phyloP scores from a whole-genome alignment of 1,140 invertebrate species.

The Sinella curviseta region DNA sequence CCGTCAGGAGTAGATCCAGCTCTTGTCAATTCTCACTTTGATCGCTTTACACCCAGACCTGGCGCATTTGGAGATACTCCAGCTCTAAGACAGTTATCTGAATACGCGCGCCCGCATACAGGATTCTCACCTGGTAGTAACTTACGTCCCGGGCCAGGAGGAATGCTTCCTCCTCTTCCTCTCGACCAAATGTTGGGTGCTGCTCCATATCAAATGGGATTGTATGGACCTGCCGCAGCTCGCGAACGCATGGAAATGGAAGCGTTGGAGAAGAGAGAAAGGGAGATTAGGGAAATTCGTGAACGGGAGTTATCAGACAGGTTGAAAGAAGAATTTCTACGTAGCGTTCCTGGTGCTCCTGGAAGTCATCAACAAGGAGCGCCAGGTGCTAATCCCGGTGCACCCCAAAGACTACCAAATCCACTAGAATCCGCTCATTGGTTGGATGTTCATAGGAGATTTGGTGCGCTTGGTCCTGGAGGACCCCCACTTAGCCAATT shows the following conservation, averaged over 20 bases:
- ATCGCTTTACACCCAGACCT: slow-evolving; percentile 69
- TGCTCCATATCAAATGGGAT: slow-evolving; percentile 61
- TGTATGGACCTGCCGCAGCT: slow-evolving; percentile 69
- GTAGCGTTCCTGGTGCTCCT: slow-evolving; percentile 54
- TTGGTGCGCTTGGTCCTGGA: slow-evolving; percentile 53
- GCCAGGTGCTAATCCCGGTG: slow-evolving; percentile 51
- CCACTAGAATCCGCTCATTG: slow-evolving; percentile 79
- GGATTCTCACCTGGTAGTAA: slow-evolving; percentile 73
- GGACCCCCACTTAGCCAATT: slow-evolving; percentile 51
- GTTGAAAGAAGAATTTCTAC: slow-evolving; percentile 79
- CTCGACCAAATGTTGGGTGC: slow-evolving; percentile 69
- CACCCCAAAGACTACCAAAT: slow-evolving; percentile 60
- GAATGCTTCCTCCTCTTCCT: slow-evolving; percentile 64
- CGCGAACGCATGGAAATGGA: slow-evolving; percentile 50
- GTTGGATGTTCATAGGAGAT: slow-evolving; percentile 82
- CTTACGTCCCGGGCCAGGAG: slow-evolving; percentile 55
- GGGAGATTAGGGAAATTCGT: slow-evolving; percentile 79
- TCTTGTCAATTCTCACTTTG: slow-evolving; percentile 72
- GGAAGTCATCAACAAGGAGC: slow-evolving; percentile 56
- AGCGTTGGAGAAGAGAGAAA: slow-evolving; percentile 76
- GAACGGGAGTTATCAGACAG: slow-evolving; percentile 80
- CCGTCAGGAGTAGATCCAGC: slow-evolving; percentile 67
- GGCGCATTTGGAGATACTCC: slow-evolving; percentile 82
- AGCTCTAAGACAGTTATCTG: slow-evolving; percentile 78
- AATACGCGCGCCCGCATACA: slow-evolving; percentile 77